Evolutionary conservation across 2,797 vertebrate species (phyloP), one percentile per base, ranked within the genome.

Genomic region (Gallinago solitaria): DNA sequence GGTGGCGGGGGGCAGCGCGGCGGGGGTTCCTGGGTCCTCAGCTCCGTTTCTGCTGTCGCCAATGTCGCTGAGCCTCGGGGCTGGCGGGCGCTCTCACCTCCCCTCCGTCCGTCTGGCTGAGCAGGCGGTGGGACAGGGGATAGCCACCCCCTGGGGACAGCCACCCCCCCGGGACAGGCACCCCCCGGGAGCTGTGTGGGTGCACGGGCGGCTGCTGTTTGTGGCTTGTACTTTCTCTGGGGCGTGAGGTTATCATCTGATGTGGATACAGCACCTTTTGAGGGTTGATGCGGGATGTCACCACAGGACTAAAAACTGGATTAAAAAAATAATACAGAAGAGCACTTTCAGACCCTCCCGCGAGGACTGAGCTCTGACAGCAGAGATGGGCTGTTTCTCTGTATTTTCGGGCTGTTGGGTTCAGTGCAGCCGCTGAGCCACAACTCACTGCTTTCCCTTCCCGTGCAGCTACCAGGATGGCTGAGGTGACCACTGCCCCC

Each of bases 401-500:
- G 19, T 6, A 2, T 17, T 85, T 68, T 27, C 37, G 20, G 11
- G 54, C 59, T 48, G 28, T 8, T 45, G 2, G 18, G 15, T 39
- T 56, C 13, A 8, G 60, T 2, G 47, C 54, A 61, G 79, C 24
- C 2, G 2, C 73, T 16, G 37, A 57, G 61, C 48, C 17, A 11
- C 54, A 19, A 4, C 51, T 84, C 61, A 28, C 30, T 5, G 4
- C 30, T 79, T 33, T 77, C 64, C 83, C 65, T 87, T 60, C 54
- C 71, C 75, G 68, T 79, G 50, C 95, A 97, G 96, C 83, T 89
- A 6, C 80, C 95, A 91, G 69, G 35, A 96, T 96, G 97, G 95
- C 83, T 5, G 80, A 97, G 71, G 48, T 3, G 4, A 89, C 93
- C 64, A 45, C 70, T 2, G 41, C 47, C 60, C 88, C 71, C 32